Percentiles rank a stretch among this genome's conserved stretches.
phyloP scores from a whole-genome alignment of 2,888 invertebrate genomes.

The Rhingia campestris region DNA sequence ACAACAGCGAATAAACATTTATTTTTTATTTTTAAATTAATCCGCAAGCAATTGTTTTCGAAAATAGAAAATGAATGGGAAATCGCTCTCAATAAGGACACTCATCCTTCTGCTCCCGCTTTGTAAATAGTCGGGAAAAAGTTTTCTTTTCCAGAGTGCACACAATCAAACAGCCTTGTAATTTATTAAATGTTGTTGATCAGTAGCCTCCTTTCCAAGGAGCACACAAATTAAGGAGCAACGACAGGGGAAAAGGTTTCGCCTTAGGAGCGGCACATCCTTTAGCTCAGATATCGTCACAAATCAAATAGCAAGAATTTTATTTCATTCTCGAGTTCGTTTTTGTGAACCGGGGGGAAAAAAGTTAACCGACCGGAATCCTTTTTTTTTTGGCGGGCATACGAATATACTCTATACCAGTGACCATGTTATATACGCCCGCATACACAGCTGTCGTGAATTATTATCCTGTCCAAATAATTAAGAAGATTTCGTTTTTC shows the following conservation, averaged over 20 bases:
- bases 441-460: conserved; percentile 64
- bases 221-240: conserved; percentile 1
- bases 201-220: conserved; percentile 42
- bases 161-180: conserved; percentile 38
- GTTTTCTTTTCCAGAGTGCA: neutral
- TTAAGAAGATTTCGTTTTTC: conserved; percentile 57
- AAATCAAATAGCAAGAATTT: conserved; percentile 58
- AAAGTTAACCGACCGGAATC: conserved; percentile 25
- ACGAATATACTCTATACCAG: neutral
- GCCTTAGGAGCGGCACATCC: conserved; percentile 17
- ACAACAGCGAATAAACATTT: neutral
- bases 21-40: conserved; percentile 39
- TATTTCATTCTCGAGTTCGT: conserved; percentile 33
- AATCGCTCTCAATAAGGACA: conserved; percentile 42
- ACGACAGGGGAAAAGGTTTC: neutral
- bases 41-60: conserved; percentile 56
- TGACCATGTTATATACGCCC: conserved; percentile 7
- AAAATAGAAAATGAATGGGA: conserved; percentile 55
- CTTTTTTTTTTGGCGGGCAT: conserved; percentile 41
- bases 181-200: conserved; percentile 61
- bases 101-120: neutral
- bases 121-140: neutral
- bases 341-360: conserved; percentile 7
- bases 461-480: conserved; percentile 72
- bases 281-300: conserved; percentile 52